phyloP scores from a whole-genome alignment of 2,888 invertebrate species.

The Drosophila hamatofila region DNA sequence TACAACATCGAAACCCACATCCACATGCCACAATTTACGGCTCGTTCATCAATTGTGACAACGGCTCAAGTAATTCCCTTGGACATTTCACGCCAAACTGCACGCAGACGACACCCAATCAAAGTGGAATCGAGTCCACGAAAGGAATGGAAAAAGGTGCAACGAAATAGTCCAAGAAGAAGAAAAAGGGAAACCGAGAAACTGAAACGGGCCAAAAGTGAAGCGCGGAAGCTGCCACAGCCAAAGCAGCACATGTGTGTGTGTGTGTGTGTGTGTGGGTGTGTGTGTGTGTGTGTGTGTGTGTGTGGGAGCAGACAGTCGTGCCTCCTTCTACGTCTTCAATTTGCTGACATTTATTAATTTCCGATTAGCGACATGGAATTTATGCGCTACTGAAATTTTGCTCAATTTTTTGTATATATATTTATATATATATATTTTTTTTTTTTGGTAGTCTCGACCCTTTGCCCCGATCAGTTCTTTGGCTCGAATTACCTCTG shows the following conservation, averaged over 20 bases:
- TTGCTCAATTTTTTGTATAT: too few relatives aligned
- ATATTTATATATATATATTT: too few relatives aligned
- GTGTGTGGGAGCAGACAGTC: conserved; percentile 8
- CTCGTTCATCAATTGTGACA: conserved; percentile 78
- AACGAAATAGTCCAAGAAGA: conserved; percentile 35
- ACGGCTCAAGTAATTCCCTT: conserved; percentile 75
- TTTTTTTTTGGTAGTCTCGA: conserved; percentile 14
- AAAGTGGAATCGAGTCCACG: conserved; percentile 50
- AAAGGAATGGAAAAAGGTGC: conserved; percentile 32
- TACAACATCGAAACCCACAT: conserved; percentile 46
- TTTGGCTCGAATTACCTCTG: conserved; percentile 55
- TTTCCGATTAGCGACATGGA: conserved; percentile 77
- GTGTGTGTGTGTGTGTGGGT: neutral
- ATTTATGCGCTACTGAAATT: conserved; percentile 76
- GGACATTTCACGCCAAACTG: conserved; percentile 78
- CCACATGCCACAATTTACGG: conserved; percentile 68
- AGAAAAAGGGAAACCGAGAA: conserved; percentile 42
- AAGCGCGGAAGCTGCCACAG: conserved; percentile 53
- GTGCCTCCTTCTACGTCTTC: conserved; percentile 19
- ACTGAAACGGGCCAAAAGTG: conserved; percentile 26
- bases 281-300: neutral
- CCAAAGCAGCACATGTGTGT: neutral
- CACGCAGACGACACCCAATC: conserved; percentile 79
- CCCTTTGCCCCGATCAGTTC: conserved; percentile 18
- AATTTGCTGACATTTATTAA: conserved; percentile 67